Conservation (phyloP, 2,113 vertebrate species). For the Onychostruthus taczanowskii region DNA sequence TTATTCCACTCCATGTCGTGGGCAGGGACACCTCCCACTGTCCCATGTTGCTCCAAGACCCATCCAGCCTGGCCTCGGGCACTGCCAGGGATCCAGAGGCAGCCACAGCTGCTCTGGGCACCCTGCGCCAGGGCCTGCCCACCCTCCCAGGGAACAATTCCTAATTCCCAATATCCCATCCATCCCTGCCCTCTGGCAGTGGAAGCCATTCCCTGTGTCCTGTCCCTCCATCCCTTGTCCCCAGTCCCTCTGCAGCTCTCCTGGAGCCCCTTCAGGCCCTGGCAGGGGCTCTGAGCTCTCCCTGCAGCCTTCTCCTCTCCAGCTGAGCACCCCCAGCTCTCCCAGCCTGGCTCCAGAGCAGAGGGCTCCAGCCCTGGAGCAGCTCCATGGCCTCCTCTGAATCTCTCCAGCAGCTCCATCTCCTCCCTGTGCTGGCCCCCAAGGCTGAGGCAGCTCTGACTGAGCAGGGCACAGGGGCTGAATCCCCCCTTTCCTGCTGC, state of each 20-base stretch:
- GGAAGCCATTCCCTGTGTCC: background rate
- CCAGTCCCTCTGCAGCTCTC: background rate
- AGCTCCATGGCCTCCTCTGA: background rate
- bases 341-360: background rate
- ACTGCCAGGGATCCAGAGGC: background rate
- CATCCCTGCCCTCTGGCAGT: accelerated
- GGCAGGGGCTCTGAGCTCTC: background rate
- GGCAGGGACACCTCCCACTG: accelerated
- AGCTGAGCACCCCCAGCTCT: background rate
- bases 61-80: background rate
- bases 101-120: background rate
- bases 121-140: background rate
- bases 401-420: background rate
- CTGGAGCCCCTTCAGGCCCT: background rate
- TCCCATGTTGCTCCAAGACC: background rate
- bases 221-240: background rate
- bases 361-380: background rate
- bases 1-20: background rate
- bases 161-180: accelerated
- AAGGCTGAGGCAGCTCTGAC: background rate
- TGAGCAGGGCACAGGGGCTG: background rate
- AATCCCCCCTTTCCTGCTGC: background rate
- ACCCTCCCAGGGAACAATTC: accelerated
- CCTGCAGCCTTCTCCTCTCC: background rate
- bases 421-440: background rate